These are phyloP conservation scores for Heliconius himera DNA, from an alignment of 1,140 invertebrate genomes.

Conservation along the genomic window DNA sequence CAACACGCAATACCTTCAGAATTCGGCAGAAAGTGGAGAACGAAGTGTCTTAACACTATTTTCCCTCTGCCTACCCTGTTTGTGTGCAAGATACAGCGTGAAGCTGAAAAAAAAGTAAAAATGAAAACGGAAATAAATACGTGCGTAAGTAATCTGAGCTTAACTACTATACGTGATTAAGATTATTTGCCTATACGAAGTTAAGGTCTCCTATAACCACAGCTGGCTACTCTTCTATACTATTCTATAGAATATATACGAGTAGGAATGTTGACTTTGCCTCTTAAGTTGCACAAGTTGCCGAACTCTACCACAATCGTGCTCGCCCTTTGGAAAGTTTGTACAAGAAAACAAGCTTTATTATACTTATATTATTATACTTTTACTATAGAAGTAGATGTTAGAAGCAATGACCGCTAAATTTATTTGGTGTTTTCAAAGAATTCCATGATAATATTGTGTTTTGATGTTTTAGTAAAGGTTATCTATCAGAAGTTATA, in stretches of 20 bases:
- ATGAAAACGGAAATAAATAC: no score
- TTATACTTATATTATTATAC: conserved; percentile 14
- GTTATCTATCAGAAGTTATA: neutral
- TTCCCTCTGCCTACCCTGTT: no score
- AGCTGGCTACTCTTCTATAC: conserved; percentile 20
- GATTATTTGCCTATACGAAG: conserved; percentile 5
- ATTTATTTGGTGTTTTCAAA: neutral
- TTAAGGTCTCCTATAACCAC: conserved; percentile 31
- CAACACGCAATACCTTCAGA: no score
- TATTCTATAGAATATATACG: neutral
- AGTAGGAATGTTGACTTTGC: conserved; percentile 26
- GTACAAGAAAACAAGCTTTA: conserved; percentile 28
- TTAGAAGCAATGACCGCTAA: neutral
- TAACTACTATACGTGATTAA: neutral
- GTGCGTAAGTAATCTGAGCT: no score
- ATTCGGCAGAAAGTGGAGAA: no score
- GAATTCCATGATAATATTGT: neutral
- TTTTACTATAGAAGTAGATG: neutral
- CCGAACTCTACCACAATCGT: conserved; percentile 30
- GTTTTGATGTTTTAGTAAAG: neutral
- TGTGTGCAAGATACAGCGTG: no score
- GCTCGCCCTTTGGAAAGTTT: conserved; percentile 28
- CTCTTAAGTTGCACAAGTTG: conserved; percentile 31
- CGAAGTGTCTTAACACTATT: no score
- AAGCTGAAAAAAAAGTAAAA: no score